phyloP scores from a whole-genome alignment of 2,113 vertebrate species.

The Nyctereutes procyonoides region DNA sequence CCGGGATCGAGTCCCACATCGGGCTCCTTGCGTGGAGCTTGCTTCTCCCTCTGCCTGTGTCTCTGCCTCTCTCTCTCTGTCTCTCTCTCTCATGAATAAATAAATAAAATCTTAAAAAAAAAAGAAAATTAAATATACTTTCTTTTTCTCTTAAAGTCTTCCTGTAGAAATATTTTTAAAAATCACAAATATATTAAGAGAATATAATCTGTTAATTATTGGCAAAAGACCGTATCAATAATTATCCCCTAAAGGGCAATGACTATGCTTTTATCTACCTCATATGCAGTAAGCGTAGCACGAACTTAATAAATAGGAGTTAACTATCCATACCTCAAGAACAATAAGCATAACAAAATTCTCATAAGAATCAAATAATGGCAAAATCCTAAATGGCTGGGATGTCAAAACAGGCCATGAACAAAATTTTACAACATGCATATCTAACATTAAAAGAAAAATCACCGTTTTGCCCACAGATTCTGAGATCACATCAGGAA shows the following conservation, averaged over 20 bases:
- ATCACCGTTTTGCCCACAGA: conserved; percentile 49
- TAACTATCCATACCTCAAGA: conserved; percentile 16
- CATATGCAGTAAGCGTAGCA: not conserved
- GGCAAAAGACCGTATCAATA: not conserved
- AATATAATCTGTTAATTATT: conserved; percentile 20
- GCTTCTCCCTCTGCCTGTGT: too few relatives aligned
- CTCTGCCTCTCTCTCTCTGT: too few relatives aligned
- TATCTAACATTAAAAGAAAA: conserved; percentile 49
- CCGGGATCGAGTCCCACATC: too few relatives aligned
- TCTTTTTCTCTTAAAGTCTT: conserved; percentile 2
- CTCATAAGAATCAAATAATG: conserved; percentile 48
- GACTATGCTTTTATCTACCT: not conserved
- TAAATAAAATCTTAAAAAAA: too few relatives aligned
- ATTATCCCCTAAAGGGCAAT: not conserved
- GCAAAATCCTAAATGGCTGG: not conserved
- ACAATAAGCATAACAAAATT: conserved; percentile 23
- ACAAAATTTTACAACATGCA: conserved; percentile 33
- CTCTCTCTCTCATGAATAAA: too few relatives aligned
- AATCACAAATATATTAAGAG: conserved; percentile 51
- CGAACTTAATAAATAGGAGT: conserved; percentile 18
- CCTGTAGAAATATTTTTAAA: conserved; percentile 22
- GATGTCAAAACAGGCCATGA: conserved; percentile 17
- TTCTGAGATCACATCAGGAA: conserved; percentile 68
- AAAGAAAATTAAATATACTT: conserved; percentile 18
- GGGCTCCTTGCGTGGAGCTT: too few relatives aligned